Evolutionary conservation across 1,140 invertebrate species (phyloP), one percentile per base, ranked within the genome.

Genomic region (Magallana ariakensis): DNA sequence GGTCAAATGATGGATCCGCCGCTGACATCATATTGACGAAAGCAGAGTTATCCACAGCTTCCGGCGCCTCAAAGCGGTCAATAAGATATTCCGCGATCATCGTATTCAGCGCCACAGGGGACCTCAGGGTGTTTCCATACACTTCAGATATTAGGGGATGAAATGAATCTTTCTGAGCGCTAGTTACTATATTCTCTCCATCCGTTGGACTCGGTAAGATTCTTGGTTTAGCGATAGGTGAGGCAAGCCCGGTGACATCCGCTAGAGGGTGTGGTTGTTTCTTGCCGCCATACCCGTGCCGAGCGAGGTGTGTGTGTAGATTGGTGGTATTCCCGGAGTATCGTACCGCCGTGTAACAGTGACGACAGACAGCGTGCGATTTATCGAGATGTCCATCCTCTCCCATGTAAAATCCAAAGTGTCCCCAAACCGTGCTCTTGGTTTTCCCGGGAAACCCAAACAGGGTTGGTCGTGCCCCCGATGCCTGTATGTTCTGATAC

Each of bases 261-360:
- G 66, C 10, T 19, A 75, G 33, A 33, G 66, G 66, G 11, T 26
- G 66, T 33, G 66, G 66, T 9, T 22, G 66, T 33, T 26, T 75
- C 19, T 13, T 75, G 10, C 66, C 33, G 66, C 66, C 66, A 2
- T 82, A 26, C 2, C 83, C 70, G 66, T 88, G 87, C 53, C 85
- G 84, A 9, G 60, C 83, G 46, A 87, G 60, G 62, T 90, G 90
- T 26, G 87, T 87, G 19, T 89, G 88, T 7, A 90, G 80, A 26
- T 90, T 90, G 8, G 90, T 90, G 54, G 90, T 90, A 75, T 90
- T 90, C 53, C 90, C 90, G 55, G 85, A 87, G 55, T 90, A 90
- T 58, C 86, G 86, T 4, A 89, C 84, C 1, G 80, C 88, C 10
- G 58, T 82, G 7, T 81, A 81, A 82, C 90, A 90, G n/a, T 88